phyloP scores from a whole-genome alignment of 2,888 invertebrate genomes.

The Mythimna vitellina region DNA sequence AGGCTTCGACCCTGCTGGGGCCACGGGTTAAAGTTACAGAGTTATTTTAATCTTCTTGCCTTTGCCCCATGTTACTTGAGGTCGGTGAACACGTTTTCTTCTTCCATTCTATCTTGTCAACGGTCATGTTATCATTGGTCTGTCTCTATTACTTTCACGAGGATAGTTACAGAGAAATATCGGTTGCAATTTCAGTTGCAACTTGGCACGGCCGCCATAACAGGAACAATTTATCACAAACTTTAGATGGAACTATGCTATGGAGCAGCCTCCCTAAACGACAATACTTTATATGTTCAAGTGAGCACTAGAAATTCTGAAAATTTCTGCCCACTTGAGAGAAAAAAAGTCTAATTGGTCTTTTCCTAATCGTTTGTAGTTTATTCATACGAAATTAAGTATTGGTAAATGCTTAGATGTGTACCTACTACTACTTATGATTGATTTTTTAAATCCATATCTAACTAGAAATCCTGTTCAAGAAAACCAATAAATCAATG shows the following conservation, averaged over 20 bases:
- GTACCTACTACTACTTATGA: too few relatives aligned
- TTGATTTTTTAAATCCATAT: background rate
- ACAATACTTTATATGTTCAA: background rate
- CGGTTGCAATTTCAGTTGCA: background rate
- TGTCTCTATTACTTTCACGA: too few relatives aligned
- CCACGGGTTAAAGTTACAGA: too few relatives aligned
- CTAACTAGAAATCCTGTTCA: background rate
- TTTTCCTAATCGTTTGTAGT: background rate
- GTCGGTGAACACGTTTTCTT: too few relatives aligned
- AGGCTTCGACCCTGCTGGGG: too few relatives aligned
- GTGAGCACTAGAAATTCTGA: too few relatives aligned
- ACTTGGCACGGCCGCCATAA: background rate
- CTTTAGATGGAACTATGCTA: conserved; percentile 1
- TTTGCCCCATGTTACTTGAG: too few relatives aligned
- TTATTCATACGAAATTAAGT: background rate
- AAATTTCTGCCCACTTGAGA: background rate
- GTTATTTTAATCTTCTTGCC: too few relatives aligned
- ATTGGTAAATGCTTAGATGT: too few relatives aligned
- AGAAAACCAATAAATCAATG: conserved; percentile 20
- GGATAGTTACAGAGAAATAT: background rate
- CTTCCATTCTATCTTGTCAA: too few relatives aligned
- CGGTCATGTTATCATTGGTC: too few relatives aligned
- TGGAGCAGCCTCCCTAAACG: conserved; percentile 2
- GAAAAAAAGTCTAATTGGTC: too few relatives aligned
- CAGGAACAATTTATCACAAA: conserved; percentile 25